Base-by-base conservation (phyloP, 1,140 invertebrate genomes). In the Euwallacea fornicatus region DNA sequence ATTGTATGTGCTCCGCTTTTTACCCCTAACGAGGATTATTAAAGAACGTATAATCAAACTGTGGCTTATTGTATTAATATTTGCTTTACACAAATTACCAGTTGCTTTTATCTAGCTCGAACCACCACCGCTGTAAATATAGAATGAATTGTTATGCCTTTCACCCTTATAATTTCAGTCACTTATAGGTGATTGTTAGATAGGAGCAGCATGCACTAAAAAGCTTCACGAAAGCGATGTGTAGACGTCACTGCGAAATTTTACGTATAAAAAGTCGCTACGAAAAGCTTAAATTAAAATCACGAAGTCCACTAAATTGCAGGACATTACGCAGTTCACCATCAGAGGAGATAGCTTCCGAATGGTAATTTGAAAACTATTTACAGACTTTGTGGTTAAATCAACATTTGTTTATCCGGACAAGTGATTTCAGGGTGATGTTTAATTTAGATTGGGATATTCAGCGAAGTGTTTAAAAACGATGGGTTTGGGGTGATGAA, bases 371-470 rank as follows among this genome's bases (percentile, higher is more conserved):
- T 41, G 47, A 55, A 66, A 66, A 66, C 65, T 58, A 56, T 47
- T 67, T 67, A 67, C 42, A 44, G 41, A 58, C 7, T 43, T 44
- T 70, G 68, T 54, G 68, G 68, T 70, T 42, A 63, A 63, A 47
- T 42, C 43, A 70, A 63, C 60, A 70, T 70, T 64, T 70, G 68
- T 70, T 70, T 70, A 70, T 70, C 42, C 68, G 60, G 59, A 44
- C 60, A 63, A 70, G 42, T 63, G 68, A 60, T 70, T 70, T 50
- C 44, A 16, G 60, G 60, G 47, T 63, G 56, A 64, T 70, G 60
- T 70, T 70, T 70, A 70, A 70, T 70, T 70, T 70, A 63, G 60
- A 62, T 63, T 43, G 58, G 67, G 67, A 69, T 69, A 69, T 69
- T 64, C 68, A 63, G 47, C 59, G 68, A 70, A 61, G 67, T 69